A percentile compares a stretch with the other conserved stretches of the same genome.
phyloP scores from a whole-genome alignment of 2,888 invertebrate species.

The Dione juno region DNA sequence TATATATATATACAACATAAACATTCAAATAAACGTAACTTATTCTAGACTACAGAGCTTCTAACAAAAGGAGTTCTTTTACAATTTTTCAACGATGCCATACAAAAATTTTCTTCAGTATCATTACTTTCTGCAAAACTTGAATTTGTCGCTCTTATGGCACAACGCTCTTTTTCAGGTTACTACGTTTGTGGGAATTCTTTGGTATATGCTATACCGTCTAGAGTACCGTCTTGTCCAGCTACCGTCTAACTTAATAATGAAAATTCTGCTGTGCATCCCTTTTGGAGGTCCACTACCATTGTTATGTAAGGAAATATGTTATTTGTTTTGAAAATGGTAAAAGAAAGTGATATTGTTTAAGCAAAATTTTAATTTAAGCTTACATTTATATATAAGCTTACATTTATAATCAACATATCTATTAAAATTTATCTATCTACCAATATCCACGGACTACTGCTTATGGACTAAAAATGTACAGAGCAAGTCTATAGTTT shows the following conservation, averaged over 20 bases:
- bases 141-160: slow-evolving; percentile 58
- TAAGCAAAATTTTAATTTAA: neutral
- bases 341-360: too few relatives aligned
- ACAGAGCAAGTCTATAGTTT: too few relatives aligned
- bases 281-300: slow-evolving; percentile 60
- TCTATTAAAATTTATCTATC: too few relatives aligned
- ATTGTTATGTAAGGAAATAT: slow-evolving; percentile 36
- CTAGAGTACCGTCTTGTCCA: slow-evolving; percentile 64
- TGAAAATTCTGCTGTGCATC: slow-evolving; percentile 72
- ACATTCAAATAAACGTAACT: too few relatives aligned
- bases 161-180: slow-evolving; percentile 62
- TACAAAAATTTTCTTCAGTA: slow-evolving; percentile 63
- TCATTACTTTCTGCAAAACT: slow-evolving; percentile 58
- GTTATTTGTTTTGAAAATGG: slow-evolving; percentile 12
- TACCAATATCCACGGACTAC: too few relatives aligned
- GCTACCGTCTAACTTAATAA: slow-evolving; percentile 76
- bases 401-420: too few relatives aligned
- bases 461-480: too few relatives aligned
- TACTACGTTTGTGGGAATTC: slow-evolving; percentile 59
- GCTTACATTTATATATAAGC: too few relatives aligned
- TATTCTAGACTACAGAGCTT: slow-evolving; percentile 42
- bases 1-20: slow-evolving; percentile 46
- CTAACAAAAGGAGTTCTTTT: slow-evolving; percentile 55
- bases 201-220: slow-evolving; percentile 64
- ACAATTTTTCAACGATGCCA: slow-evolving; percentile 65